Base-by-base conservation (phyloP, 2,888 invertebrate genomes). In the Choreutis nemorana region DNA sequence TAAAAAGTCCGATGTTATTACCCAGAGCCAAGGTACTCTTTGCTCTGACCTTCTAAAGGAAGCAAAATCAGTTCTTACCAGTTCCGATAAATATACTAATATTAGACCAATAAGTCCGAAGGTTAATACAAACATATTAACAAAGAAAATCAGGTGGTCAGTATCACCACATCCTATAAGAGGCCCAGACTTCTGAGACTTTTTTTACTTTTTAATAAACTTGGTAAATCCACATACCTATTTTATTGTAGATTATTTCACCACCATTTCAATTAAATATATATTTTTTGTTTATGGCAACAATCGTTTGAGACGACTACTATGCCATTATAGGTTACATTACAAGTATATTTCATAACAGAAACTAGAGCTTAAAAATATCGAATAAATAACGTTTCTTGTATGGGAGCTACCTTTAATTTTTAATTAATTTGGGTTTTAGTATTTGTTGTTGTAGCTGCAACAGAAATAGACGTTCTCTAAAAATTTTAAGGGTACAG, bases 141-240 rank as follows among this genome's bases (percentile, higher is more conserved):
- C n/a, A 28, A 27, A 23, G 4, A 18, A 13, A 6, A 29, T 30
- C 21, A 36, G 62, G 22, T 73, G 75, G 75, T 56, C 70, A 13
- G 29, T 73, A 29, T 49, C 61, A 7, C 48, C 44, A 30, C 45
- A 50, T 30, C 55, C 55, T n/a, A 33, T 40, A 2, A 50, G 46
- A 34, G 72, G 72, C 4, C 75, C 75, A 11, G 75, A 75, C 40
- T 75, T 73, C 42, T 72, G 44, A 50, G 10, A 15, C 16, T 27
- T 12, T 27, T 12, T 8, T 2, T 20, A 12, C 15, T 27, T 5
- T 12, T 18, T 27, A 9, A 21, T 9, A 14, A 21, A 24, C 7
- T n/a, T n/a, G 24, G 8, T 24, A 24, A 13, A 14, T 24, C 24
- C 24, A 11, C 5, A 14, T 24, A 5, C 10, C 3, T 5, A 5